These are phyloP conservation scores for Belgica antarctica DNA, from an alignment of 2,888 invertebrate genomes.

Conservation along the genomic window DNA sequence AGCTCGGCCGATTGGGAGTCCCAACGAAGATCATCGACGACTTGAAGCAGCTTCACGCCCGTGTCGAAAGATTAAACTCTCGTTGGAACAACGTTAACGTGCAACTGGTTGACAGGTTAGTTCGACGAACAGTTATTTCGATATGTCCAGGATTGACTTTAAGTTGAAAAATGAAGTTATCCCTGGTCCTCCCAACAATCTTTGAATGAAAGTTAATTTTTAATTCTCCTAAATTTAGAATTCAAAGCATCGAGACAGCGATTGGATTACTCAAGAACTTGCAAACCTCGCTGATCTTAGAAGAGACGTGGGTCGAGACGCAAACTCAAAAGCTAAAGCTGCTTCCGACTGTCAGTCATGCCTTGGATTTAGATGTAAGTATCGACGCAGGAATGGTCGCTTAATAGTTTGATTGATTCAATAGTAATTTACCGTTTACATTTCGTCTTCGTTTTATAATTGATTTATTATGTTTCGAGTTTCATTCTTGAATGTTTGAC, in stretches of 20 bases:
- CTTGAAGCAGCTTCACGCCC: conserved; percentile 88
- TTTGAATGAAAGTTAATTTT: neutral
- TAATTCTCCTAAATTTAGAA: conserved; percentile 57
- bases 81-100: conserved; percentile 91
- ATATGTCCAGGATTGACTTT: neutral
- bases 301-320: conserved; percentile 87
- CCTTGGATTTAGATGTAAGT: conserved; percentile 56
- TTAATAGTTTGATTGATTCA: conserved; percentile 28
- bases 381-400: conserved; percentile 39
- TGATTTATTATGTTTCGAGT: conserved; percentile 11
- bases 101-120: conserved; percentile 78
- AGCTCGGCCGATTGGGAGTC: conserved; percentile 85
- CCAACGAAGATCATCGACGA: conserved; percentile 81
- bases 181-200: neutral
- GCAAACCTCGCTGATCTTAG: conserved; percentile 80
- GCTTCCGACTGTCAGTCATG: conserved; percentile 63
- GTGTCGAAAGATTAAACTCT: conserved; percentile 80
- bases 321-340: conserved; percentile 77
- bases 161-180: neutral
- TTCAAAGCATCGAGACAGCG: conserved; percentile 86
- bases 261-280: conserved; percentile 88
- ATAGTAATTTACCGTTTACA: conserved; percentile 33
- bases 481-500: neutral
- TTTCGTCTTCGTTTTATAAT: conserved; percentile 22
- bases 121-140: conserved; percentile 46